Evolutionary conservation across 2,113 vertebrate genomes (phyloP), one percentile per base, ranked within the genome.

Genomic region (Zingel zingel): DNA sequence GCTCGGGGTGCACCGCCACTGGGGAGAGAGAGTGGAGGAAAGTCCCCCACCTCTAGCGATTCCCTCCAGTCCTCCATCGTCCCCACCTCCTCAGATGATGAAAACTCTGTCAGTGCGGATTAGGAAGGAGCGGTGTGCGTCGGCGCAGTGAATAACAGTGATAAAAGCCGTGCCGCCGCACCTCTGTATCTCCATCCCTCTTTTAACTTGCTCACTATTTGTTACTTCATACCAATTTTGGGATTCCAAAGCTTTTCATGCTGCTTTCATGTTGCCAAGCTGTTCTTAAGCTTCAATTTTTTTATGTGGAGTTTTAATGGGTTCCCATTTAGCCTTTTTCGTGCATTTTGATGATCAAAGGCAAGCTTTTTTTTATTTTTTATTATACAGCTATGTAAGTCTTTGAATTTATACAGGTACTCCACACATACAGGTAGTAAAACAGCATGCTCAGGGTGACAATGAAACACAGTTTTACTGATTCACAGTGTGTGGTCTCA

Each of bases 101-200:
- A 94, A 92, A 94, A 94, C 87, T 85, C 94, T 94, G 92, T 94
- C 94, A 94, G 88, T 91, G 90, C 74, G 88, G 94, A 94, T 94
- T 94, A 93, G 89, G 90, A 88, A 91, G 83, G 88, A 91, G 81
- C 61, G 25, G 81, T 76, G 83, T 79, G 88, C 79, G 56, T 79
- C 50, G 54, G 83, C 67, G 19, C 45, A 83, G 85, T 80, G 83
- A 86, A 86, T 76, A 82, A 57, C 53, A 16, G 65, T 48, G 85
- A 93, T 93, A 91, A 90, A 93, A 90, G 87, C 69, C 1, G 12
- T 53, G 80, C 87, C 82, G 86, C 86, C 36, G 65, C 87, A 90
- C 91, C 83, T 91, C 86, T 70, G 53, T 45, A 68, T 21, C 65
- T 81, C 83, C 74, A 84, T 68, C 82, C 53, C 75, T 86, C 83